Conservation (phyloP, 2,797 vertebrate genomes). For the Cossypha dichroa region DNA sequence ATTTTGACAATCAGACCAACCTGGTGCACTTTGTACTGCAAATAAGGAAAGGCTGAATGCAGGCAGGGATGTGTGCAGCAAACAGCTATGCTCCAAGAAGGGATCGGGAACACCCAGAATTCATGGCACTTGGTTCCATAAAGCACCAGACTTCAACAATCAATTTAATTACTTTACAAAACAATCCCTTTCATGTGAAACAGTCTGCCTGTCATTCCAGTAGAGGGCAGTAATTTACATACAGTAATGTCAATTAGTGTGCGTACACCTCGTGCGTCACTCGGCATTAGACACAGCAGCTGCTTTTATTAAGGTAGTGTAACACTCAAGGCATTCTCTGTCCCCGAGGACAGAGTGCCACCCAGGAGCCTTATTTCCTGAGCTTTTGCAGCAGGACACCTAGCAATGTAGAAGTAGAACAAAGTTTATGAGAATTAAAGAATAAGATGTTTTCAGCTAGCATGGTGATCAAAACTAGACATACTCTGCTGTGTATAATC, state of each 20-base stretch:
- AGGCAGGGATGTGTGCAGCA: neutral
- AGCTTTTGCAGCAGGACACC: neutral
- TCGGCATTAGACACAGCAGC: neutral
- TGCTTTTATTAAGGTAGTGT: neutral
- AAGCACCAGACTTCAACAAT: neutral
- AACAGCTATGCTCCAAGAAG: neutral
- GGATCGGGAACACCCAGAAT: neutral
- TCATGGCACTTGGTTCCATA: neutral
- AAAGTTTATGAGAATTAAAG: neutral
- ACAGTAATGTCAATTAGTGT: neutral
- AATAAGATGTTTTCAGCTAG: neutral
- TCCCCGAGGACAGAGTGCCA: neutral
- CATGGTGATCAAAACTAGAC: neutral
- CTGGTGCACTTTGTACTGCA: neutral
- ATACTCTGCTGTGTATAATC: neutral
- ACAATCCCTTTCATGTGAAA: neutral
- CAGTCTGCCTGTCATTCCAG: neutral
- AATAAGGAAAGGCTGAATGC: neutral
- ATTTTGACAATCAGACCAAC: neutral
- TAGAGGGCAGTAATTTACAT: slow-evolving; percentile 63
- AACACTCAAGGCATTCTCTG: neutral
- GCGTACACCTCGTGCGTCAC: rapidly evolving
- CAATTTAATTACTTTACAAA: neutral
- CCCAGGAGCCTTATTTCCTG: neutral
- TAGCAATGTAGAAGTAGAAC: neutral